Conservation (phyloP, 1,140 invertebrate genomes). For the Trinorchestia longiramus region DNA sequence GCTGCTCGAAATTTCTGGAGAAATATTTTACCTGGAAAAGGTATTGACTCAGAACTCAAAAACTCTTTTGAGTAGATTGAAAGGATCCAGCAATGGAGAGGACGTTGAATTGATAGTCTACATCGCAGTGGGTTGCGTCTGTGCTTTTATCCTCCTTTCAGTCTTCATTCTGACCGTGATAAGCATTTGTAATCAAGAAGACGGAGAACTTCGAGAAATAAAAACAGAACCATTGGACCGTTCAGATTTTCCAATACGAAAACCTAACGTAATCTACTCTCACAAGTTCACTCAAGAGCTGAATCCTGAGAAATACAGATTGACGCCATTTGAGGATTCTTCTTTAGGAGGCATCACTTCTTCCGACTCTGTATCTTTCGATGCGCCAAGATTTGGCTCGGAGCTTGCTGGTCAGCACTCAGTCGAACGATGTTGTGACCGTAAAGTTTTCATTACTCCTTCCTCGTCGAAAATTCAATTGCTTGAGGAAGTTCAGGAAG, state of each 20-base stretch:
- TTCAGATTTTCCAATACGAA: constrained; percentile 62
- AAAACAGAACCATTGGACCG: constrained; percentile 55
- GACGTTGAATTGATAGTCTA: constrained; percentile 65
- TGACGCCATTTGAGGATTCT: constrained; percentile 54
- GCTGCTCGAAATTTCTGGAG: constrained; percentile 63
- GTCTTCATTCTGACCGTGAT: constrained; percentile 63
- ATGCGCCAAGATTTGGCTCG: constrained; percentile 52
- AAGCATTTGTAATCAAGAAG: constrained; percentile 61
- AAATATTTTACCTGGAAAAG: constrained; percentile 66
- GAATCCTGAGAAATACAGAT: constrained; percentile 56
- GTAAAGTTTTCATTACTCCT: constrained; percentile 58
- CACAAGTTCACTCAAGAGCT: constrained; percentile 59
- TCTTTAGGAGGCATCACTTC: constrained; percentile 38
- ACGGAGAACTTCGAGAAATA: constrained; percentile 37
- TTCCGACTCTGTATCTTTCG: constrained; percentile 8
- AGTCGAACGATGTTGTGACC: constrained; percentile 59
- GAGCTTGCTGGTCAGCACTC: constrained; percentile 13
- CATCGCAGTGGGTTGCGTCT: constrained; percentile 65
- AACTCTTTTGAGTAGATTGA: constrained; percentile 22
- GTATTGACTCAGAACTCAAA: constrained; percentile 60
- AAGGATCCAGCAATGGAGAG: constrained; percentile 56
- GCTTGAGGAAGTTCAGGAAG: constrained; percentile 56
- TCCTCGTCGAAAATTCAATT: constrained; percentile 56
- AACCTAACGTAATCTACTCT: constrained; percentile 66
- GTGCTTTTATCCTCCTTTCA: constrained; percentile 63